These are phyloP conservation scores for Glyphotaelius pellucidus DNA, from an alignment of 2,888 invertebrate genomes.

Conservation along the genomic window DNA sequence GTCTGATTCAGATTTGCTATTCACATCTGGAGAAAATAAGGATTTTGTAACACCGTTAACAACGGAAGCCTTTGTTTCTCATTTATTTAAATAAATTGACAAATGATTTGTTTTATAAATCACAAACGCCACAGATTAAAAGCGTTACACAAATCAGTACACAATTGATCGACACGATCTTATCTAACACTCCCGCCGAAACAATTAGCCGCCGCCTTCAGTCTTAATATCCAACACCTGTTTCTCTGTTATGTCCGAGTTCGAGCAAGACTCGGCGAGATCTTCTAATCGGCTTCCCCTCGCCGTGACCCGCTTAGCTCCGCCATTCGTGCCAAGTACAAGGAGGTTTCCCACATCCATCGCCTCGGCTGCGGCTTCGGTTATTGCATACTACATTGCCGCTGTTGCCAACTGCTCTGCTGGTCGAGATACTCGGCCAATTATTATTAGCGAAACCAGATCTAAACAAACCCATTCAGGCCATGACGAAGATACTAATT, in stretches of 20 bases:
- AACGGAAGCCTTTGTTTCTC: too few species aligned
- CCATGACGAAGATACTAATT: too few species aligned
- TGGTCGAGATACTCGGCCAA: not conserved
- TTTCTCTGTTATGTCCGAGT: slow-evolving; percentile 2
- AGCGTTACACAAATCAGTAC: not conserved
- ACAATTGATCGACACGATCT: not conserved
- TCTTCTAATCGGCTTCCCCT: slow-evolving; percentile 60
- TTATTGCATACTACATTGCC: slow-evolving; percentile 62
- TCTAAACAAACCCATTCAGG: not conserved
- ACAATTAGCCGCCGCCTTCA: slow-evolving; percentile 29
- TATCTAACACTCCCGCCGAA: slow-evolving; percentile 14
- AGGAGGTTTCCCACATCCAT: slow-evolving; percentile 62
- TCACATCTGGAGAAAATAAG: not conserved
- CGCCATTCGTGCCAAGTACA: slow-evolving; percentile 67
- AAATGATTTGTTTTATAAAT: not conserved
- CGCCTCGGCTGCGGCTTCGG: slow-evolving; percentile 40
- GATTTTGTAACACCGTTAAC: not conserved
- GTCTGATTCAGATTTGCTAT: not conserved
- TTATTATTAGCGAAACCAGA: slow-evolving; percentile 4
- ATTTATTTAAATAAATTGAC: not conserved
- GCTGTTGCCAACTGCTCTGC: not conserved
- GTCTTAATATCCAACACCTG: slow-evolving; percentile 10
- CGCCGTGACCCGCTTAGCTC: slow-evolving; percentile 66
- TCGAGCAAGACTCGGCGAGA: not conserved
- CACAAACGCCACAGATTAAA: not conserved